A percentile compares a stretch with the other conserved stretches of the same genome.
phyloP scores from a whole-genome alignment of 1,140 invertebrate genomes.

The Ladona fulva region DNA sequence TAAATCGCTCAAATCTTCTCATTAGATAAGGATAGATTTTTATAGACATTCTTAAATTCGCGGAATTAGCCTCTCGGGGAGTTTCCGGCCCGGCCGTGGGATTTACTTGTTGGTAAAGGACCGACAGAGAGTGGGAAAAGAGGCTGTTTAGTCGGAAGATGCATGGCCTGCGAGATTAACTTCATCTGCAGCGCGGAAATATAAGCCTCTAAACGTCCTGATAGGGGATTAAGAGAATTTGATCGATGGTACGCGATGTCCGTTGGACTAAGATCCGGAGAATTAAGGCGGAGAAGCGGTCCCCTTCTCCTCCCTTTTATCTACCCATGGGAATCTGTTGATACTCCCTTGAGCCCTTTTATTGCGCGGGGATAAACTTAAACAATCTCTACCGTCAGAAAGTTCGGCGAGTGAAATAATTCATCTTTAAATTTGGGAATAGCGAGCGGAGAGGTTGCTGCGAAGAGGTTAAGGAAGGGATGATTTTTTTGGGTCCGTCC shows the following conservation, averaged over 20 bases:
- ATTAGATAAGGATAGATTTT: too few relatives aligned
- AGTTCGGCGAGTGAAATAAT: neutral
- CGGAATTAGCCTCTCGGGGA: too few relatives aligned
- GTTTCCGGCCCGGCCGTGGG: neutral
- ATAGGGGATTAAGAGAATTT: neutral
- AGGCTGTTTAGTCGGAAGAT: neutral
- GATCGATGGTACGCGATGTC: neutral
- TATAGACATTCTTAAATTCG: too few relatives aligned
- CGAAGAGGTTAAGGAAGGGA: neutral
- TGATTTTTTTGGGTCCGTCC: too few relatives aligned
- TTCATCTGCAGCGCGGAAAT: neutral
- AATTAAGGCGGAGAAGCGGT: neutral
- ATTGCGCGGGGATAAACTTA: slow-evolving; percentile 4
- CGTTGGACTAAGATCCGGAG: neutral
- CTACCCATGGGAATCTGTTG: neutral
- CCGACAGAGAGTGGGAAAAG: neutral
- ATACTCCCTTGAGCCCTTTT: neutral
- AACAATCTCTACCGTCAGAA: neutral
- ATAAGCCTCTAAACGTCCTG: neutral
- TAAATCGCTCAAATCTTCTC: too few relatives aligned
- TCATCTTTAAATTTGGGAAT: too few relatives aligned
- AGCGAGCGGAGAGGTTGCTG: neutral
- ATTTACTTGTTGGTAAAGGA: neutral
- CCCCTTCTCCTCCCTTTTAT: neutral
- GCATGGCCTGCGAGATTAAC: neutral